phyloP scores from a whole-genome alignment of 2,888 invertebrate species.

The Drosophila tripunctata region DNA sequence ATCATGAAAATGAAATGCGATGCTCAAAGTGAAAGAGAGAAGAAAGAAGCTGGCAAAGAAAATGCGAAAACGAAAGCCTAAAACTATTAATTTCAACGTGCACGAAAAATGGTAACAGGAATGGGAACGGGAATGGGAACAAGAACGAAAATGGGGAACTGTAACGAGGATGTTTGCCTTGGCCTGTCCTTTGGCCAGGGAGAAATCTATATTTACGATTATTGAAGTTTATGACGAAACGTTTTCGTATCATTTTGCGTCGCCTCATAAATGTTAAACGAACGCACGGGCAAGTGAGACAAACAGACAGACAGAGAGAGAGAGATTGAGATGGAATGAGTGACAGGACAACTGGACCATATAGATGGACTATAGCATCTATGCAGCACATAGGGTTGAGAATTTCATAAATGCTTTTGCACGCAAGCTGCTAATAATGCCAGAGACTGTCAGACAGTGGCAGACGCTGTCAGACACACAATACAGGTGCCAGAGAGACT shows the following conservation, averaged over 20 bases:
- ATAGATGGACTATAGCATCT: conserved; percentile 5
- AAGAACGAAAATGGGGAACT: conserved; percentile 12
- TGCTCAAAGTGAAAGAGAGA: conserved; percentile 34
- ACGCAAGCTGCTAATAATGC: conserved; percentile 77
- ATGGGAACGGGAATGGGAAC: background rate
- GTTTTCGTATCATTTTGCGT: conserved; percentile 81
- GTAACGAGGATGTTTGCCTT: conserved; percentile 16
- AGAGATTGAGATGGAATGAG: background rate
- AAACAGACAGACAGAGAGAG: conserved; percentile 19
- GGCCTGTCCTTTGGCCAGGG: conserved; percentile 43
- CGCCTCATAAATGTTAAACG: conserved; percentile 76
- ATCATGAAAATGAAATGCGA: conserved; percentile 73
- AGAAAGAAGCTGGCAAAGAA: conserved; percentile 17
- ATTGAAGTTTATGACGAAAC: conserved; percentile 82
- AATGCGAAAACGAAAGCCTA: conserved; percentile 66
- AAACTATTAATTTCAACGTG: conserved; percentile 77
- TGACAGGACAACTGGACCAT: conserved; percentile 17
- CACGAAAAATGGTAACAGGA: conserved; percentile 17
- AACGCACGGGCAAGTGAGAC: conserved; percentile 20
- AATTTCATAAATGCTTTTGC: conserved; percentile 76
- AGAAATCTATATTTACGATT: conserved; percentile 83
- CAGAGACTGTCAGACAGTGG: conserved; percentile 1
- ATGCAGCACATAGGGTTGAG: conserved; percentile 35
- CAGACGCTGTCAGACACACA: background rate
- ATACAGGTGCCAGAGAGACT: conserved; percentile 51